Percentiles rank a stretch among this genome's conserved stretches.
Conservation (phyloP, 2,888 invertebrate genomes). For the Callinectes sapidus region DNA sequence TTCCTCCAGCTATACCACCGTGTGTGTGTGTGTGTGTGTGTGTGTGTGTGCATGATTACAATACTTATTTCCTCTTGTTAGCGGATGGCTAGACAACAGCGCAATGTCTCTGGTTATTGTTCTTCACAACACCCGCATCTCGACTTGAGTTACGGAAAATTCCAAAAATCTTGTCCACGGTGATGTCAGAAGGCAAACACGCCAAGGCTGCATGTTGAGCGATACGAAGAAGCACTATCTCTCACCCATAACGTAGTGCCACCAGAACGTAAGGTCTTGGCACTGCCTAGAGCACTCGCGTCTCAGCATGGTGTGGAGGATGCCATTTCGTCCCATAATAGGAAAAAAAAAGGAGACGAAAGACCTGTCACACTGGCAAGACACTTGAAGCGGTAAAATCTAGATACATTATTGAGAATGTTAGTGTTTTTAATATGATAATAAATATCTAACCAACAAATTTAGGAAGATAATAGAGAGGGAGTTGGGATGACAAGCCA, state of each 20-base stretch:
- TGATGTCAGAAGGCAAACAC: conserved; percentile 8
- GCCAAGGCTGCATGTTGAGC: not conserved
- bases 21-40: conserved; percentile 25
- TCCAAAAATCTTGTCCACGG: not conserved
- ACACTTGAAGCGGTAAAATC: not conserved
- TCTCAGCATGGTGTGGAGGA: not conserved
- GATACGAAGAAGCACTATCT: not conserved
- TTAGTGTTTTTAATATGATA: not conserved
- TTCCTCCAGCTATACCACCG: no score
- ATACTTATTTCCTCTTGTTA: not conserved
- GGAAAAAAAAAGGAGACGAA: not conserved
- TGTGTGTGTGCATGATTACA: conserved; percentile 12
- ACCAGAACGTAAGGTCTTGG: not conserved
- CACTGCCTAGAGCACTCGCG: not conserved
- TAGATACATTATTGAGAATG: not conserved
- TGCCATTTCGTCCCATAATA: conserved; percentile 14
- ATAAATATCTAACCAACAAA: not conserved
- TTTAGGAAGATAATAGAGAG: not conserved
- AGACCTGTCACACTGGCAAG: not conserved
- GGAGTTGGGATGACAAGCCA: not conserved
- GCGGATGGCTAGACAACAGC: not conserved
- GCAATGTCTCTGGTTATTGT: not conserved
- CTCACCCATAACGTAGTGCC: not conserved
- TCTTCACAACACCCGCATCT: not conserved
- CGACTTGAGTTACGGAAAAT: not conserved